phyloP scores from a whole-genome alignment of 1,140 invertebrate genomes.

The Aphaenogaster ashmeadi region DNA sequence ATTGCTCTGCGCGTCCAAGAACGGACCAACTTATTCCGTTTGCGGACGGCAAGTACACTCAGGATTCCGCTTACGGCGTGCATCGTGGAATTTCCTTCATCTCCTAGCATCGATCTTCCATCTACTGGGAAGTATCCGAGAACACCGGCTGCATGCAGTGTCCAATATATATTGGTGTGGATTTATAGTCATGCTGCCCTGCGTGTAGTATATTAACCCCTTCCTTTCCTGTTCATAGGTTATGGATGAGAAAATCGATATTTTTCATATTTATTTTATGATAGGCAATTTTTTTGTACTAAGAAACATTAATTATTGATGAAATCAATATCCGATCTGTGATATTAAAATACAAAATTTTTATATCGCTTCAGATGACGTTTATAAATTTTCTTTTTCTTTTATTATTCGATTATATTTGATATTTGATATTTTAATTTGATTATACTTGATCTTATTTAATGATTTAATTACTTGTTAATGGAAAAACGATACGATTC shows the following conservation, averaged over 20 bases:
- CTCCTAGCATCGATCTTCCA: constrained; percentile 59
- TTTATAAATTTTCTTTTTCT: neutral
- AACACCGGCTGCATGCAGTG: constrained; percentile 37
- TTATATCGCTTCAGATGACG: neutral
- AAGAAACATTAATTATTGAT: neutral
- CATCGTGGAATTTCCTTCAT: constrained; percentile 64
- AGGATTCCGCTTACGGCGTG: constrained; percentile 52
- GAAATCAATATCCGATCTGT: neutral
- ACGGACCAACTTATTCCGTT: constrained; percentile 42
- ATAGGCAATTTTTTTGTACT: neutral
- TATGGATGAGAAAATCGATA: constrained; percentile 38
- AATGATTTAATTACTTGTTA: neutral
- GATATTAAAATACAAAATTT: neutral
- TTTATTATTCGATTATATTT: neutral
- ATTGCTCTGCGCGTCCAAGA: constrained; percentile 1
- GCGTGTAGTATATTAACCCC: constrained; percentile 18
- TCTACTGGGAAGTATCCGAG: constrained; percentile 30
- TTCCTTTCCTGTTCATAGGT: neutral
- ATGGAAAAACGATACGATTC: neutral
- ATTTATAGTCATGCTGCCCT: constrained; percentile 26
- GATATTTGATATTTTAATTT: neutral
- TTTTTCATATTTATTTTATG: neutral
- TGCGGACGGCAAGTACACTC: constrained; percentile 12
- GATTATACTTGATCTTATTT: neutral
- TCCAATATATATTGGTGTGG: constrained; percentile 32